Conservation (phyloP, 2,797 vertebrate genomes). For the Notolepis coatsorum region DNA sequence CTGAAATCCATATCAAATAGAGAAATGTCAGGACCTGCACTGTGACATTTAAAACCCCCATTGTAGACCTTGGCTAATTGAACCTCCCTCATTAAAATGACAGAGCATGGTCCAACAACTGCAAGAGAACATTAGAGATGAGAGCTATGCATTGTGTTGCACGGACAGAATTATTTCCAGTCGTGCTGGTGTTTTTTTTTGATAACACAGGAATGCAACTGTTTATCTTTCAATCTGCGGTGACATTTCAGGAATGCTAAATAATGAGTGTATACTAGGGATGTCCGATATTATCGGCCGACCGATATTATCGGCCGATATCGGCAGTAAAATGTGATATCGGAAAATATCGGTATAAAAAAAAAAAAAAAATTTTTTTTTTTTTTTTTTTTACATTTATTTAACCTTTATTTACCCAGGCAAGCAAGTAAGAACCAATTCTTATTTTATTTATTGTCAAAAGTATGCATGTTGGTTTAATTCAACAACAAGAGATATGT, state of each 20-base stretch:
- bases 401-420: too few relatives aligned
- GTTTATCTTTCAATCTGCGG: constrained; percentile 55
- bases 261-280: constrained; percentile 55
- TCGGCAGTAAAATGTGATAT: too few relatives aligned
- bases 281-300: too few relatives aligned
- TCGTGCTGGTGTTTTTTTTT: constrained; percentile 13
- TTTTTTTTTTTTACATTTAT: neutral
- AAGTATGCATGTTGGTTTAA: too few relatives aligned
- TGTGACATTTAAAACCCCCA: constrained; percentile 81
- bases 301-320: too few relatives aligned
- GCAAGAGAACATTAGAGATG: constrained; percentile 61
- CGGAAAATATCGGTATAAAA: constrained; percentile 55
- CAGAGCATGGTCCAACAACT: constrained; percentile 61
- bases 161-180: constrained; percentile 65
- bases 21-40: constrained; percentile 83
- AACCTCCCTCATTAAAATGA: constrained; percentile 81
- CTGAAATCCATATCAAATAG: constrained; percentile 81
- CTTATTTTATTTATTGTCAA: too few relatives aligned
- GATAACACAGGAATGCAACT: constrained; percentile 15
- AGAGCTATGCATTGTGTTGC: constrained; percentile 59
- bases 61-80: constrained; percentile 82
- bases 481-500: too few relatives aligned
- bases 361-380: constrained; percentile 50
- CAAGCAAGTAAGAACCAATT: too few relatives aligned
- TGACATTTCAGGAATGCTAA: constrained; percentile 70